These are phyloP conservation scores for Calypte anna DNA, from an alignment of 2,113 vertebrate species.

Conservation along the genomic window DNA sequence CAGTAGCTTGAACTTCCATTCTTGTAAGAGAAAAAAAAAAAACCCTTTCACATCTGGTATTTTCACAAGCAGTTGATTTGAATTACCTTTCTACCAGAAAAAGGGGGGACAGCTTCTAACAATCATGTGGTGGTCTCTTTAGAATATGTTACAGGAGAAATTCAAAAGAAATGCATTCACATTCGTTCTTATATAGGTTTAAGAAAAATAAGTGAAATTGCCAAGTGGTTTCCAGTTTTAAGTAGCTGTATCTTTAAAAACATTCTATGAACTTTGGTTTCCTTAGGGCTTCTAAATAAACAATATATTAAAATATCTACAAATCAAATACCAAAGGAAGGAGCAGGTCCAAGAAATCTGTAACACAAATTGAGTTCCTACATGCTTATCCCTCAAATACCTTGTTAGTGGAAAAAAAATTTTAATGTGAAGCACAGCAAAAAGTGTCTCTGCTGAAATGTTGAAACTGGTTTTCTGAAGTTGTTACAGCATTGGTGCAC, in stretches of 20 bases:
- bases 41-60: neutral
- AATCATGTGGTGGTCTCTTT: conserved; percentile 38
- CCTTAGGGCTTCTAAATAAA: conserved; percentile 66
- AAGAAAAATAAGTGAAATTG: conserved; percentile 52
- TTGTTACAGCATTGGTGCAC: conserved; percentile 66
- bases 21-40: neutral
- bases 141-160: conserved; percentile 50
- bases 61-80: conserved; percentile 3
- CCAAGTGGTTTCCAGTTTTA: conserved; percentile 67
- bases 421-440: conserved; percentile 61
- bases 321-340: conserved; percentile 63
- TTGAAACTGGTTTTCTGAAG: conserved; percentile 72
- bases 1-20: neutral
- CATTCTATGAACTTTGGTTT: conserved; percentile 66
- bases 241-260: conserved; percentile 40
- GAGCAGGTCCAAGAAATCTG: conserved; percentile 59
- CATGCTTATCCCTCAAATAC: conserved; percentile 71
- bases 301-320: conserved; percentile 71
- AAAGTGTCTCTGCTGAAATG: conserved; percentile 63
- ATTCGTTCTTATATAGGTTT: conserved; percentile 38
- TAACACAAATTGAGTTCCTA: conserved; percentile 65
- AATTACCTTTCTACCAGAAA: conserved; percentile 7
- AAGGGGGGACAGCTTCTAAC: conserved; percentile 37
- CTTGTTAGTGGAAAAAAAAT: conserved; percentile 54
- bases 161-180: conserved; percentile 54